Base-by-base conservation (phyloP, 2,888 invertebrate species). In the Auanema freiburgensis region DNA sequence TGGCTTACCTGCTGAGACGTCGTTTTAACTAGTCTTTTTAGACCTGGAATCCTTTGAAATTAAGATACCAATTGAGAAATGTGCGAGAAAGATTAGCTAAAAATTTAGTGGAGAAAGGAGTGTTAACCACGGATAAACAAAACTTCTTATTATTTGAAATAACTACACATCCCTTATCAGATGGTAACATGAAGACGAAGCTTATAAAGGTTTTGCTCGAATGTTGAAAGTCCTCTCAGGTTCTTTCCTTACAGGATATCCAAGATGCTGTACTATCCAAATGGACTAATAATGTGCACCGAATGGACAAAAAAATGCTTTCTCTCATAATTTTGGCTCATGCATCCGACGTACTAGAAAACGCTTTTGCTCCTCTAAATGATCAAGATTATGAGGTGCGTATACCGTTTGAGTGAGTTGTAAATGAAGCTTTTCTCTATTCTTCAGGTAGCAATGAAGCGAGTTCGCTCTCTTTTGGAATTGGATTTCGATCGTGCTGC, bases 101-200 rank as follows among this genome's bases (percentile, higher is more conserved):
- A 87, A 98, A 97, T 88, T 89, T 99, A 80, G 97, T 97, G 43
- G 98, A 99, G 86, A 99, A 99, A 86, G 76, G 74, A 14, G 74
- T 74, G 14, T 46, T 74, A 25, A 74, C 74, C 24, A 74, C 74
- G n/a, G 71, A 75, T 51, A 71, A 72, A 52, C 71, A 71, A 87
- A 98, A 99, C 86, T 99, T 99, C 87, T 88, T 99, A 80, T 88
- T 99, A 63, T 99, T 99, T 85, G 98, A 99, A 87, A 99, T 99
- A 96, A 99, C 98, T 59, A 98, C 98, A 79, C 98, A 99, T 88
- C 98, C 98, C 46, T 88, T 99, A 69, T 93, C 92, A 72, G 96
- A 98, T 85, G 92, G 92, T 86, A 89, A 91, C 76, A 90, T 93
- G 59, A 99, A 99, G 88, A 91, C 91, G 83, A 91, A 94, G 81